phyloP scores from a whole-genome alignment of 2,797 vertebrate species.

The Loris lydekkerianus region DNA sequence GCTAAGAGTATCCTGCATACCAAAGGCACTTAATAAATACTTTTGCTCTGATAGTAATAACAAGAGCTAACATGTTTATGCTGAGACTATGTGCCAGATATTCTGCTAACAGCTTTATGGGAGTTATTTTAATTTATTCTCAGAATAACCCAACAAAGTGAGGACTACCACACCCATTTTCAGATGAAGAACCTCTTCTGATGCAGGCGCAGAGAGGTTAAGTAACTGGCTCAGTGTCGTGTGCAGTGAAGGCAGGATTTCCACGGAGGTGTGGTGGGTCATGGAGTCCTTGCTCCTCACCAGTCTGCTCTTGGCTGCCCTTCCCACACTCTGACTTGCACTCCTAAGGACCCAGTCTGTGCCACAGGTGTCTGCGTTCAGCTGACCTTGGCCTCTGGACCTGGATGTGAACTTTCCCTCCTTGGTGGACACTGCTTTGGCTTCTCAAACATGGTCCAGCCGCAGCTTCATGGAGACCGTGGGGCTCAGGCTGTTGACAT shows the following conservation, averaged over 20 bases:
- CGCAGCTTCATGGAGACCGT: not conserved
- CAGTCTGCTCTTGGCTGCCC: not conserved
- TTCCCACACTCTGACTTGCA: not conserved
- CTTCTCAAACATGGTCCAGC: not conserved
- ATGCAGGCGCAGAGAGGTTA: not conserved
- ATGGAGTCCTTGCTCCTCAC: not conserved
- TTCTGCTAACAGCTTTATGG: not conserved
- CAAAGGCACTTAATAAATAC: constrained; percentile 8
- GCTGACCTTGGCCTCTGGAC: not conserved
- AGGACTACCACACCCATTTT: not conserved
- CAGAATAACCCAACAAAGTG: not conserved
- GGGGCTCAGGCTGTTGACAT: not conserved
- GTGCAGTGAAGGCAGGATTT: not conserved
- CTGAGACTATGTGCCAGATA: not conserved
- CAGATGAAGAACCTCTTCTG: not conserved
- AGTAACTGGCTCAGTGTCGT: not conserved
- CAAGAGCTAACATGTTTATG: not conserved
- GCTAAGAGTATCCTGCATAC: not conserved
- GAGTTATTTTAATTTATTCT: not conserved
- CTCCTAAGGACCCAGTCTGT: not conserved
- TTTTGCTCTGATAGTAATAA: not conserved
- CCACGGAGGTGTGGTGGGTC: not conserved
- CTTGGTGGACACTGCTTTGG: not conserved
- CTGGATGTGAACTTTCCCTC: not conserved
- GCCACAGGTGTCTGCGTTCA: not conserved